Evolutionary conservation across 2,797 vertebrate genomes (phyloP).

Genomic region (Chrysocyon brachyurus): DNA sequence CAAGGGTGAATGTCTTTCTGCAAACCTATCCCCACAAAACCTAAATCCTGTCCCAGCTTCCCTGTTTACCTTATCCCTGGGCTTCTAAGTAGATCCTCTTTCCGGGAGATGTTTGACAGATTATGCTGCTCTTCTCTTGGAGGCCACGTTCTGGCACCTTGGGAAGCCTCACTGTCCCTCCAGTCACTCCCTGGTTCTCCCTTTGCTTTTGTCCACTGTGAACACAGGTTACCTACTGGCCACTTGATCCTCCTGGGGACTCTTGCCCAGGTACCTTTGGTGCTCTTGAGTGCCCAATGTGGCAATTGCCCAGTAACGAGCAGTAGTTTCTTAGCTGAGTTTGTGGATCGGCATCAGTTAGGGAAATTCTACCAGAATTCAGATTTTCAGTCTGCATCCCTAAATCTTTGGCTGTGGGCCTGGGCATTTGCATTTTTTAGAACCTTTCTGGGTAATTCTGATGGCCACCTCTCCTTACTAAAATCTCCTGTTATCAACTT

Average conservation of each 20-base stretch:
- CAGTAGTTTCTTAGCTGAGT: background rate
- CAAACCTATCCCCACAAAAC: background rate
- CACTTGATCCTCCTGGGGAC: background rate
- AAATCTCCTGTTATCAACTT: background rate
- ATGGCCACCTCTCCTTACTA: background rate
- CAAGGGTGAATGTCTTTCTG: background rate
- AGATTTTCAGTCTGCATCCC: background rate
- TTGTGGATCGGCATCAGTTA: background rate
- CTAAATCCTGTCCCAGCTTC: background rate
- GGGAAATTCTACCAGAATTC: background rate
- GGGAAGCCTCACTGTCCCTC: background rate
- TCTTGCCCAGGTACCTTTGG: background rate
- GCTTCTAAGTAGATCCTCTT: background rate
- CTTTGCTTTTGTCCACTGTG: background rate
- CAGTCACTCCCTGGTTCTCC: background rate
- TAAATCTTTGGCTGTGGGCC: background rate
- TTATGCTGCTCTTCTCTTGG: background rate
- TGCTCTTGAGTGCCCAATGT: background rate
- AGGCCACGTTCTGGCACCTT: background rate
- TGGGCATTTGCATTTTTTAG: conserved; percentile 20
- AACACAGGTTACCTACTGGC: background rate
- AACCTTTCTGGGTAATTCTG: conserved; percentile 1
- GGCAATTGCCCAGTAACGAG: no score
- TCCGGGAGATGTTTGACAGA: background rate
- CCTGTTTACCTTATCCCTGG: background rate